Base-by-base conservation (phyloP, 2,888 invertebrate genomes). In the Schizotus pectinicornis region DNA sequence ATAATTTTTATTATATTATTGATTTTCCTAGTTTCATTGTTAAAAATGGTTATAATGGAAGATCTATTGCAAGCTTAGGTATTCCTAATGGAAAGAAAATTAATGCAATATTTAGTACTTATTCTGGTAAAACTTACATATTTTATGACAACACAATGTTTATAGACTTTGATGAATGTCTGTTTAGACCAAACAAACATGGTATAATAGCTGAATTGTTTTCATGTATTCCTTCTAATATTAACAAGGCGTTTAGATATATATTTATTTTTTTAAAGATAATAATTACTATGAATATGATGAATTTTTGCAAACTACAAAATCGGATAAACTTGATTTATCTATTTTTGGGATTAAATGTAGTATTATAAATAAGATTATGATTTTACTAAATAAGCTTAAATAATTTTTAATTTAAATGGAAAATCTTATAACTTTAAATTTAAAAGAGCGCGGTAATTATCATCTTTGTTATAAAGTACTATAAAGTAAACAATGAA, bases 1-100 rank as follows among this genome's bases (percentile, higher is more conserved):
- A 46, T 7, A 56, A 56, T 13, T 35, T 43, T 42, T 51, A 56
- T 55, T 55, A 50, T 55, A 50, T 55, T 37, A 55, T 55, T 41
- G 55, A 41, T 37, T 55, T 55, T 51, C 55, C 55, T 48, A 54
- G 54, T 47, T 54, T 55, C 12, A 7, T 32, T 43, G 45, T 43
- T 43, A 43, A 43, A 43, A 43, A 43, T 43, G 45, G 45, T 32
- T 43, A 41, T 41, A 13, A 41, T 41, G 41, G 41, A 12, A 12
- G 22, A 39, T 22, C 45, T 48, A 11, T 48, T 8, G 12, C 11
- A 32, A 52, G 35, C 8, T 30, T 52, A 3, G 45, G 34, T 9
- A 13, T 39, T 50, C 52, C 52, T 31, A 42, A 1, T 13, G 13
- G 43, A 45, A 32, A 9, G 9, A 50, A 50, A 50, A 50, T 50